Evolutionary conservation across 2,888 invertebrate species (phyloP).

Genomic region (Timema podura): DNA sequence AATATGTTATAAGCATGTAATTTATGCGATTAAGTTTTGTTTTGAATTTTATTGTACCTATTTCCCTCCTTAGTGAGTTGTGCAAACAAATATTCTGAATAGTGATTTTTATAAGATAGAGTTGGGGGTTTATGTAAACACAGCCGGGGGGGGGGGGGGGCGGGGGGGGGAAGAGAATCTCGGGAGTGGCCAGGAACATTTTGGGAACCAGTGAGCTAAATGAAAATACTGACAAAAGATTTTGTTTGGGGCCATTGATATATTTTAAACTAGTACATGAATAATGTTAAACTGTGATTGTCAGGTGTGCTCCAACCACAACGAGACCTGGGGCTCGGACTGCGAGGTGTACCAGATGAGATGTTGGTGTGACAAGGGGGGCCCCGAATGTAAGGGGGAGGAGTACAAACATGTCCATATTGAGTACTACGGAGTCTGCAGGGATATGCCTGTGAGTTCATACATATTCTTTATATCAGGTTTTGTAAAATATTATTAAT

Average conservation of each 20-base stretch:
- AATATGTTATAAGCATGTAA: no score
- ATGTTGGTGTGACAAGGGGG: constrained; percentile 80
- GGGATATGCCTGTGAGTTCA: constrained; percentile 68
- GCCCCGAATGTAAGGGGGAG: constrained; percentile 66
- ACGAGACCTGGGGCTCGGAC: constrained; percentile 92
- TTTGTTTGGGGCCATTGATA: background rate
- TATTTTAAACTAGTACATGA: background rate
- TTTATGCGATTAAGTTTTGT: no score
- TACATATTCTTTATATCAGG: no score
- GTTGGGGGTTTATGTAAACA: no score
- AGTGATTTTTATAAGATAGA: no score
- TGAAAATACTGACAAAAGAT: background rate
- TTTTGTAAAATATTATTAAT: no score
- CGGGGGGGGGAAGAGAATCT: no score
- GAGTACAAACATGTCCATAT: constrained; percentile 84
- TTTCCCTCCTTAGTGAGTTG: no score
- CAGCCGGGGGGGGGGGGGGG: no score
- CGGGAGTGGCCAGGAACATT: no score
- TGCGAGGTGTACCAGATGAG: constrained; percentile 92
- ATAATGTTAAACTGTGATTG: constrained; percentile 18
- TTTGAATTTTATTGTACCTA: no score
- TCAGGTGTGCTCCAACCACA: constrained; percentile 88
- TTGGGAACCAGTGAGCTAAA: background rate
- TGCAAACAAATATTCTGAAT: no score
- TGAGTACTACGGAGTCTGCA: constrained; percentile 88